A percentile compares a stretch with the other conserved stretches of the same genome.
These are phyloP conservation scores for Anhinga rufa DNA, from an alignment of 2,113 vertebrate species.

Conservation along the genomic window DNA sequence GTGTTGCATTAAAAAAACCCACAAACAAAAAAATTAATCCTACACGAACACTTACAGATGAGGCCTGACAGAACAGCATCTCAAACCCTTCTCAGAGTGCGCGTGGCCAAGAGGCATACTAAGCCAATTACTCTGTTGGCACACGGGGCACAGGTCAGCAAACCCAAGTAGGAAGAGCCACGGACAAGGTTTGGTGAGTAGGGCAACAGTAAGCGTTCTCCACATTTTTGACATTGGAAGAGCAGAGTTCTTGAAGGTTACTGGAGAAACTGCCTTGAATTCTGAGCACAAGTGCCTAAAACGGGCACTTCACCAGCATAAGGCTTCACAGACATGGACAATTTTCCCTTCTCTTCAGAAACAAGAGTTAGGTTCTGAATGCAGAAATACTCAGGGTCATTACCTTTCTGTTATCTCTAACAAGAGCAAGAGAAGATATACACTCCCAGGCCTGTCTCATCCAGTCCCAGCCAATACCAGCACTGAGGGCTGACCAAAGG, in stretches of 20 bases:
- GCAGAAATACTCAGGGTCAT: background rate
- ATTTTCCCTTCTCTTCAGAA: background rate
- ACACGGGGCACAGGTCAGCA: background rate
- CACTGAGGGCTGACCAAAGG: background rate
- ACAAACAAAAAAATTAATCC: background rate
- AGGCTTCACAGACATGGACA: background rate
- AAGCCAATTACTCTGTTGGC: background rate
- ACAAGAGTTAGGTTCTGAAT: background rate
- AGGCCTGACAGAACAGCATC: background rate
- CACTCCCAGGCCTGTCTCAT: background rate
- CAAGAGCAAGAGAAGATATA: background rate
- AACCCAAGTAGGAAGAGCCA: background rate
- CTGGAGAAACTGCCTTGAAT: background rate
- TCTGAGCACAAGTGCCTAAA: background rate
- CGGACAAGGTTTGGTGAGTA: background rate
- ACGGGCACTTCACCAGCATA: background rate
- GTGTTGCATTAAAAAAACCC: background rate
- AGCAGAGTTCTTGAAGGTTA: background rate
- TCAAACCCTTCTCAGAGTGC: background rate
- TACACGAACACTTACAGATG: fast-evolving
- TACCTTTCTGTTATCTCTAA: background rate
- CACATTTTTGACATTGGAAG: no score
- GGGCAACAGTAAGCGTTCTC: background rate
- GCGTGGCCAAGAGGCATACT: background rate
- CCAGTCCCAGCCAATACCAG: background rate